Percentiles rank a stretch among this genome's conserved stretches.
Conservation (phyloP, 2,888 invertebrate genomes). For the Phortica okadai region DNA sequence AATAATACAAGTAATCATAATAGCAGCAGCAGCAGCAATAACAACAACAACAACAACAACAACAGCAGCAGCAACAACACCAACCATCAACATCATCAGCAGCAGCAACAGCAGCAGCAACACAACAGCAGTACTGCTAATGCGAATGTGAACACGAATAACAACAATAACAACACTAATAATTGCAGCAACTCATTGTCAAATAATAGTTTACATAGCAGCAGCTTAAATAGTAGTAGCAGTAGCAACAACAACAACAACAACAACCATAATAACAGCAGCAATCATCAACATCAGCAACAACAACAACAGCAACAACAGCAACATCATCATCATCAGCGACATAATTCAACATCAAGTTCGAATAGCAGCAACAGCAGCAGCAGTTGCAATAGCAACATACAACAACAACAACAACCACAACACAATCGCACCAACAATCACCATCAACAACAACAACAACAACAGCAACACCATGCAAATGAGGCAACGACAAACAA, state of each 20-base stretch:
- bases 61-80: constrained; percentile 31
- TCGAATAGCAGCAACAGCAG: constrained; percentile 35
- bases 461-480: constrained; percentile 42
- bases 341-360: constrained; percentile 18
- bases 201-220: constrained; percentile 32
- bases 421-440: not conserved
- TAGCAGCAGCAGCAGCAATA: constrained; percentile 44
- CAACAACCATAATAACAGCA: constrained; percentile 9
- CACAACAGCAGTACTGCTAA: constrained; percentile 26
- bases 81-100: constrained; percentile 28
- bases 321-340: not conserved
- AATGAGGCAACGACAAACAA: constrained; percentile 28
- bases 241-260: constrained; percentile 36
- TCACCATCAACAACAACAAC: constrained; percentile 39
- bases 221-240: constrained; percentile 20
- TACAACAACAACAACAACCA: constrained; percentile 52
- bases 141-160: constrained; percentile 20
- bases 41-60: constrained; percentile 38
- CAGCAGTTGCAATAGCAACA: constrained; percentile 40
- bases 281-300: not conserved
- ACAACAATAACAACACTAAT: constrained; percentile 42
- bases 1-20: constrained; percentile 48
- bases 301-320: not conserved
- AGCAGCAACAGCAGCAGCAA: constrained; percentile 39
- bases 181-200: constrained; percentile 41